Conservation (phyloP, 2,888 invertebrate genomes). For the Cheilosia impressa region DNA sequence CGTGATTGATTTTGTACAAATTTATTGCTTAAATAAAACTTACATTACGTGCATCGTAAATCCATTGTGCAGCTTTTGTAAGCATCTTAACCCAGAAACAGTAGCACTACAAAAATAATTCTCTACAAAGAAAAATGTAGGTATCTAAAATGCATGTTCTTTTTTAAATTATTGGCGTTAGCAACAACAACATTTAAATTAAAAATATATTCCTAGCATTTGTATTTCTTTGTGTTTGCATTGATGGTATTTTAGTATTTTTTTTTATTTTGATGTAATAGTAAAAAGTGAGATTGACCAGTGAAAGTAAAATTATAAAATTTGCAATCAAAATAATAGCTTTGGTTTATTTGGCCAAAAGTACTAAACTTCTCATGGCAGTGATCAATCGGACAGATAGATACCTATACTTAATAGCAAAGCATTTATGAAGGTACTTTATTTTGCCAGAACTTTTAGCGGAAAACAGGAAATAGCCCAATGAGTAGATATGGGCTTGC, state of each 20-base stretch:
- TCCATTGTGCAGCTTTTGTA: conserved; percentile 11
- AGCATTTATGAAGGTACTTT: too few species aligned
- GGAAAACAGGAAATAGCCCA: too few species aligned
- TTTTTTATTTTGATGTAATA: background rate
- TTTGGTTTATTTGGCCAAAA: too few species aligned
- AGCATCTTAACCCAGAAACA: conserved; percentile 4
- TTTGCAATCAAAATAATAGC: background rate
- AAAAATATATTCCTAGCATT: background rate
- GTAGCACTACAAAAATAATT: background rate
- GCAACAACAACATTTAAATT: background rate
- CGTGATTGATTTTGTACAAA: too few species aligned
- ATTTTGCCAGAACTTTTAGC: too few species aligned
- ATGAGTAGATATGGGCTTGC: too few species aligned
- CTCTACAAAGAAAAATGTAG: conserved; percentile 1
- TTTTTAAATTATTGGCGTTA: conserved; percentile 42
- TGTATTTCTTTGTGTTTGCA: background rate
- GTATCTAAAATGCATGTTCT: conserved; percentile 17
- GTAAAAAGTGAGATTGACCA: background rate
- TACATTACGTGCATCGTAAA: background rate
- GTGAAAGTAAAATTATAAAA: background rate
- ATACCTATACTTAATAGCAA: too few species aligned
- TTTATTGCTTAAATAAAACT: too few species aligned
- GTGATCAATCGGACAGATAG: too few species aligned
- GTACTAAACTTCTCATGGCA: too few species aligned
- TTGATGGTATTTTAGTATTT: background rate